Base-by-base conservation (phyloP, 2,113 vertebrate genomes). In the Bos taurus region DNA sequence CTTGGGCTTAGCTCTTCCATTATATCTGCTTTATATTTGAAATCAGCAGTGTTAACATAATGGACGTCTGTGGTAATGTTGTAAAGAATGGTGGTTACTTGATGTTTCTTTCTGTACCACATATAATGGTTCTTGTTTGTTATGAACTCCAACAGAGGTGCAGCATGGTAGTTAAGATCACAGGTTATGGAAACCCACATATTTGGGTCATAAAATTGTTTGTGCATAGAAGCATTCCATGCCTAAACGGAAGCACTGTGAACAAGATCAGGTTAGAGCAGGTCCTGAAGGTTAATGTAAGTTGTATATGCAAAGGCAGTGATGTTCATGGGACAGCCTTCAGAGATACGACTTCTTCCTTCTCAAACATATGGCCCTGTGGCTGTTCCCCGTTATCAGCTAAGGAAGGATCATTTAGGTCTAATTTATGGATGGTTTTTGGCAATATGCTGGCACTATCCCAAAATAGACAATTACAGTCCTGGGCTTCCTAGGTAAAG, bases 351-450 rank as follows among this genome's bases (percentile, higher is more conserved):
- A 30, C 23, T 67, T 64, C 21, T 74, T 77, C 30, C 8, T 3
- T 64, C 48, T 94, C 16, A 80, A 21, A 28, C 19, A 1, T 2
- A 13, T 14, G 15, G 11, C 33, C 12, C 52, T 25, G 2, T 28
- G 33, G 48, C 7, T 23, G 0, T 5, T 74, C 11, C 36, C 21
- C 25, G 0, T 36, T 36, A 30, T 28, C 15, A n/a, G 4, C 10
- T 36, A 13, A 86, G 12, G 30, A 48, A 91, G 43, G 21, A n/a
- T 28, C 26, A 10, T 81, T n/a, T 28, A 14, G 2, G 1, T 2
- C 40, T 93, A 14, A 8, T 56, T 88, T 83, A 50, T 7, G 57
- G 62, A 57, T 23, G 6, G 9, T 43, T 93, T 62, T 83, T 77
- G 9, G 56, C 11, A 3, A 52, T 60, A 43, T 78, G 11, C 25